Base-by-base conservation (phyloP, 2,113 vertebrate genomes). In the Nyctereutes procyonoides region DNA sequence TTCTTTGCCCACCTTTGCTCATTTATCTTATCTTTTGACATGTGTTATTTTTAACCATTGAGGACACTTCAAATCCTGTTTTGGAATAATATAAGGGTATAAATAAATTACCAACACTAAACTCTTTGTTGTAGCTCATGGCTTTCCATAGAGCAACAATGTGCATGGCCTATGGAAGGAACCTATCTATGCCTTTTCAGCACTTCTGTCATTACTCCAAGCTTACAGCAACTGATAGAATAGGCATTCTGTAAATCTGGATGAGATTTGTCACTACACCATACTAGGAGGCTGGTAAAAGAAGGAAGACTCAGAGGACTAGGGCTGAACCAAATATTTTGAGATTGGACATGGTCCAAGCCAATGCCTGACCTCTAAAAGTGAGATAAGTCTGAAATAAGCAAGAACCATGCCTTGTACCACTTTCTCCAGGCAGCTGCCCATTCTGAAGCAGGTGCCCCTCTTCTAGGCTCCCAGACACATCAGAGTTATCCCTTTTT, bases 31-130 rank as follows among this genome's bases (percentile, higher is more conserved):
- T 53, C 60, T 89, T 96, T 89, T 91, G 85, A 93, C 48, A 88
- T 60, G n/a, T 73, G 60, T 91, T 88, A 93, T 92, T 97, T 35
- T 28, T 95, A 89, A 83, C 65, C 95, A 69, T 89, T 86, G 20
- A 94, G 97, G 74, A 90, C 8, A 85, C 24, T 95, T 91, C 56
- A 94, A 93, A 76, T 58, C 8, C 28, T 71, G 14, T 62, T 93
- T 93, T 91, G 35, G 6, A 95, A 79, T 53, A 51, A 96, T 24
- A 19, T 56, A 48, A n/a, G 51, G 24, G 14, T 56, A 55, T 79
- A 92, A 96, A 93, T 73, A 86, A 95, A 79, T 81, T 35, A 87
- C 67, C 30, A 58, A 48, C 17, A 53, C 4, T 81, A 74, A 81
- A 76, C 87, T 93, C 38, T 56, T 84, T 24, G 62, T 69, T 80